Conservation (phyloP, 2,888 invertebrate genomes). For the Ptilodon capucinus region DNA sequence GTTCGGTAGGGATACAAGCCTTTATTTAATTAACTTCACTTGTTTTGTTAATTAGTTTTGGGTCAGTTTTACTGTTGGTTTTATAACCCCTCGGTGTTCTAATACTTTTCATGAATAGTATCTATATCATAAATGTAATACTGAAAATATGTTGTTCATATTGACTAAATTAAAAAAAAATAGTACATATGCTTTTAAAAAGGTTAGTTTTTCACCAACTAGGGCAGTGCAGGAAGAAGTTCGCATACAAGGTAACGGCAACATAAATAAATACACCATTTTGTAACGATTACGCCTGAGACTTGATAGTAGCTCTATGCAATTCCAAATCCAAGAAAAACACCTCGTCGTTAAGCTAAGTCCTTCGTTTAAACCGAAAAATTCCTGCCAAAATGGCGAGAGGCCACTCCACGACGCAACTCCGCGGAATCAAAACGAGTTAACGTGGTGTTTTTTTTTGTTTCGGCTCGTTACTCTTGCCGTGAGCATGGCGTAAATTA, state of each 20-base stretch:
- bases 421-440: constrained; percentile 47
- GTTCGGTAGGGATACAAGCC: constrained; percentile 19
- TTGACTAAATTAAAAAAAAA: too few species aligned
- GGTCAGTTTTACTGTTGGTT: constrained; percentile 23
- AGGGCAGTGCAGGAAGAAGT: too few species aligned
- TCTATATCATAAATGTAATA: too few species aligned
- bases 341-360: background rate
- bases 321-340: too few species aligned
- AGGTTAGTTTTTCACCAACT: too few species aligned
- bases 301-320: too few species aligned
- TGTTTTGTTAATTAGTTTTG: constrained; percentile 16
- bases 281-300: too few species aligned
- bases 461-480: constrained; percentile 61
- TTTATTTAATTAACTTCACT: constrained; percentile 32
- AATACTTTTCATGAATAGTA: background rate
- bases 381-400: constrained; percentile 29
- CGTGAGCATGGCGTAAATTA: constrained; percentile 16
- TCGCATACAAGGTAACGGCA: too few species aligned
- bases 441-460: constrained; percentile 54
- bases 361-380: constrained; percentile 6
- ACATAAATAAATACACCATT: too few species aligned
- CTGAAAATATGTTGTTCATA: too few species aligned
- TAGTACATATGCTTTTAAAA: too few species aligned
- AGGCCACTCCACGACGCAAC: constrained; percentile 31
- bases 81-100: constrained; percentile 9